Evolutionary conservation across 2,797 vertebrate genomes (phyloP).

Genomic region (Schizopygopsis pylzovi): DNA sequence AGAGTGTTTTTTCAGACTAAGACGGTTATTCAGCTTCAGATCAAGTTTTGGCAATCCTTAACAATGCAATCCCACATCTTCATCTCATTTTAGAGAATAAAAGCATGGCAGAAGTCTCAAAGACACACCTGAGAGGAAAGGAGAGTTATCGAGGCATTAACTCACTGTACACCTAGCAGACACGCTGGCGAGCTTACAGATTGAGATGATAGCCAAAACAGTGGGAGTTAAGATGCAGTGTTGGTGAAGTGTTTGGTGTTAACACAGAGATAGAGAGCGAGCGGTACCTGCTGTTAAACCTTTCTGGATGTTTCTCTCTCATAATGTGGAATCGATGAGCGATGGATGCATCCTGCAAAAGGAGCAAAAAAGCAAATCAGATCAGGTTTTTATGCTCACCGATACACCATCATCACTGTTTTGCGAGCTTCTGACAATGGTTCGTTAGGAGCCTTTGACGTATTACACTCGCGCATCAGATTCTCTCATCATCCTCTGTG

Average conservation of each 20-base stretch:
- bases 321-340: conserved; percentile 93
- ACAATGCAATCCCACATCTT: neutral
- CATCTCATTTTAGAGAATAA: neutral
- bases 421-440: conserved; percentile 23
- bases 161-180: conserved; percentile 51
- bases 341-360: conserved; percentile 88
- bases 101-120: neutral
- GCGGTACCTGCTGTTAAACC: conserved; percentile 90
- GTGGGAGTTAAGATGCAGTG: conserved; percentile 58
- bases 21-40: too few relatives aligned
- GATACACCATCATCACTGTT: neutral
- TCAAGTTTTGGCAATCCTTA: neutral
- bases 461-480: neutral
- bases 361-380: neutral
- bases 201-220: conserved; percentile 54
- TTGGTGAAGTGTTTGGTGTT: conserved; percentile 55
- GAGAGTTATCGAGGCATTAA: conserved; percentile 19
- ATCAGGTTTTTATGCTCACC: neutral
- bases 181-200: conserved; percentile 51
- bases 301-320: conserved; percentile 92
- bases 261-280: neutral
- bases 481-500: conserved; percentile 7
- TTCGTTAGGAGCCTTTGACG: conserved; percentile 21
- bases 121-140: conserved; percentile 15
- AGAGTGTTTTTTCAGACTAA: too few relatives aligned